Evolutionary conservation across 2,888 invertebrate species (phyloP), one percentile per base, ranked within the genome.

Genomic region (Opisthograptis luteolata): DNA sequence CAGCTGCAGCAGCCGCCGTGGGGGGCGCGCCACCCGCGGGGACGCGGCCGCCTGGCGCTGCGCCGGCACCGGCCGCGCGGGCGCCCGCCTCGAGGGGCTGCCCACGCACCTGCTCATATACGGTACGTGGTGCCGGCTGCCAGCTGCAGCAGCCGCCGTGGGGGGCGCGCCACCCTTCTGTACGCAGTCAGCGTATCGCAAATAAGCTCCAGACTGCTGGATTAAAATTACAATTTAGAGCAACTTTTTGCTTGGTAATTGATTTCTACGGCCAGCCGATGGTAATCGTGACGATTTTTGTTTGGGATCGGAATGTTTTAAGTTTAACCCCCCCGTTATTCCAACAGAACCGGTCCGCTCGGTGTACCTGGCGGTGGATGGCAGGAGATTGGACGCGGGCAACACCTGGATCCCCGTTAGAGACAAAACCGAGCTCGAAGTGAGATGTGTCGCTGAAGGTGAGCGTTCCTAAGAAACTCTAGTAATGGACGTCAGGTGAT

Each of bases 361-460:
- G 35, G 96, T 96, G 58, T 97, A 96, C 86, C 91, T 97, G 68
- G 93, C 96, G 74, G 96, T 97, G 80, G 97, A 97, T 83, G 96
- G 96, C 25, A 92, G 96, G 32, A 93, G 96, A 14, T 91, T 96
- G 70, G 96, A 96, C 85, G 95, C 96, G 0, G 96, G 96, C 58
- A 96, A 96, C 87, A 94, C 95, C 57, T 96, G 96, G 92, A 95
- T 96, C 64, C 97, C 97, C 0, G 96, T 97, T 12, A 93, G 96
- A 66, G 97, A 97, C 80, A 96, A 96, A 77, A 94, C 95, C 19
- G 95, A 96, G 71, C 90, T 97, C 22, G 94, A 94, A 52, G 93
- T 97, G 58, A 94, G 95, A 59, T 97, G 97, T 74, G 94, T 96
- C n/a, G 96, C 96, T 54, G 96, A 97, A 83, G 96, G 96, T 81